Conservation (phyloP, 2,113 vertebrate genomes). For the Herpailurus yagouaroundi region DNA sequence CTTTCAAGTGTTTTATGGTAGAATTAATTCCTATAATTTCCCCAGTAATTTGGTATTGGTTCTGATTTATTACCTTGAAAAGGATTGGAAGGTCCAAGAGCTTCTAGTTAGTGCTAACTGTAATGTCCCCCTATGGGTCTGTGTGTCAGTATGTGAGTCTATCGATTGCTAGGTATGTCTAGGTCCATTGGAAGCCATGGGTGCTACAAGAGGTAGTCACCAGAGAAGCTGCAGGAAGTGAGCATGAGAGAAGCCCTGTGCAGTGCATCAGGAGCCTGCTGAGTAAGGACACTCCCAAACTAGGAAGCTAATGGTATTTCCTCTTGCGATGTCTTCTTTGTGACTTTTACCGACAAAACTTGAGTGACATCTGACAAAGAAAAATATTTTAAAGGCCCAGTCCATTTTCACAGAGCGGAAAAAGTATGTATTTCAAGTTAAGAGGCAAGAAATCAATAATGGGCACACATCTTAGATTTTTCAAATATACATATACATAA, state of each 20-base stretch:
- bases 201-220: neutral
- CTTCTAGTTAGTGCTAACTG: neutral
- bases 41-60: neutral
- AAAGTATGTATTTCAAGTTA: neutral
- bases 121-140: neutral
- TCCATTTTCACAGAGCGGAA: neutral
- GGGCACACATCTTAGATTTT: neutral
- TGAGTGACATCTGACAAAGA: neutral
- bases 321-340: neutral
- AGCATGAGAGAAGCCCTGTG: neutral
- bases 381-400: neutral
- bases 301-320: neutral
- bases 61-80: neutral
- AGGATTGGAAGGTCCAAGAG: neutral
- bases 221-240: neutral
- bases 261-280: neutral
- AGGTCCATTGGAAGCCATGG: neutral
- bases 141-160: neutral
- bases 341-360: neutral
- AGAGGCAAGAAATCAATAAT: neutral
- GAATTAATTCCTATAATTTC: neutral
- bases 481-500: neutral
- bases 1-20: neutral
- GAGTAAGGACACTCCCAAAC: neutral
- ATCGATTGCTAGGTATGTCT: neutral